These are phyloP conservation scores for Calyptommatus sinebrachiatus DNA, from an alignment of 2,113 vertebrate species.

Conservation along the genomic window DNA sequence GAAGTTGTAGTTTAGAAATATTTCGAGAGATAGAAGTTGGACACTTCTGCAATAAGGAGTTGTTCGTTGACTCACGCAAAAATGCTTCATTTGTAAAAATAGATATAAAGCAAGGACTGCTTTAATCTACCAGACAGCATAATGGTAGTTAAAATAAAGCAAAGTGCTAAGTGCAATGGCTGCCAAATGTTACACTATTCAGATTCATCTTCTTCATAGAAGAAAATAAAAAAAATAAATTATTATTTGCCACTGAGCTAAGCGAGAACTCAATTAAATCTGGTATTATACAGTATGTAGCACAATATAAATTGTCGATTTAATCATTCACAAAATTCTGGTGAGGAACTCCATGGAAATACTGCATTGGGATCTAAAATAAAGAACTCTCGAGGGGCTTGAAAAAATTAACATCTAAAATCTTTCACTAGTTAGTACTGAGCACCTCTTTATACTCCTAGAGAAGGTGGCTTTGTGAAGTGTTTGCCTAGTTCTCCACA, in stretches of 20 bases:
- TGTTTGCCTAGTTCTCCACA: too few species aligned
- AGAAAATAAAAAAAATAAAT: background rate
- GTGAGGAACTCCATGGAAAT: background rate
- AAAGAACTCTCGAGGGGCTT: background rate
- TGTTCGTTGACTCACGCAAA: background rate
- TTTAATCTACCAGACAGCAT: background rate
- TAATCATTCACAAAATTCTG: background rate
- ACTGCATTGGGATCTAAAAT: background rate
- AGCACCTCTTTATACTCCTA: background rate
- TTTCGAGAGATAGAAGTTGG: too few species aligned
- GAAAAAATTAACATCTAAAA: background rate
- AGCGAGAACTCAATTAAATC: background rate
- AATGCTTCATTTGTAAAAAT: accelerated
- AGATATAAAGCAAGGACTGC: background rate
- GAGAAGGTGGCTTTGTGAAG: too few species aligned
- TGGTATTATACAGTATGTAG: background rate
- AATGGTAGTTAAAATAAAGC: constrained; percentile 13
- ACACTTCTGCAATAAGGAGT: background rate
- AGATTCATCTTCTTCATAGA: background rate
- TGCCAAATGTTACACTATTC: background rate
- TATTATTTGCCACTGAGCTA: background rate
- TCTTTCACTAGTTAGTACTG: background rate
- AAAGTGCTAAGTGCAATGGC: background rate
- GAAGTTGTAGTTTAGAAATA: too few species aligned
- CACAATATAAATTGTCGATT: background rate